These are phyloP conservation scores for Steinernema khuongi DNA, from an alignment of 1,140 invertebrate genomes.

Conservation along the genomic window DNA sequence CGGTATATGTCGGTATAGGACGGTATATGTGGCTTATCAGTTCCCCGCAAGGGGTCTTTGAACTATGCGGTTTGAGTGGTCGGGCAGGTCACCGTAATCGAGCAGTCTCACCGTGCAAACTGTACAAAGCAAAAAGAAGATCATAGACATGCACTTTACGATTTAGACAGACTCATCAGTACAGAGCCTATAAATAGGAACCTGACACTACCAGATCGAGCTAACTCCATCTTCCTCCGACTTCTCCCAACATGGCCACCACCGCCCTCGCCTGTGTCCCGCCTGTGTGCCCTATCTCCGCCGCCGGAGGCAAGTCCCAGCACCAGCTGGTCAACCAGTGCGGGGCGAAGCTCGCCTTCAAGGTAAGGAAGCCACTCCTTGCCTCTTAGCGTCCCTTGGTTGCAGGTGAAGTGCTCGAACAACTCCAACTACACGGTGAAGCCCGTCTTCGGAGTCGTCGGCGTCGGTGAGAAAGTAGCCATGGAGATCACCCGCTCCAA, in stretches of 20 bases:
- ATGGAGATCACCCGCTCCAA: constrained; percentile 3
- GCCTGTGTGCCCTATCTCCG: constrained; percentile 28
- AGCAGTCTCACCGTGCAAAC: no score
- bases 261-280: constrained; percentile 25
- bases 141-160: no score
- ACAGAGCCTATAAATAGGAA: no score
- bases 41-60: no score
- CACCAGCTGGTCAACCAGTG: constrained; percentile 33
- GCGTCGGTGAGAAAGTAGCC: constrained; percentile 22
- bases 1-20: no score
- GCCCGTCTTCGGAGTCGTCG: constrained; percentile 27
- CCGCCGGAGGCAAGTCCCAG: constrained; percentile 34
- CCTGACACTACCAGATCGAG: not conserved
- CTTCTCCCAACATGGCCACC: constrained; percentile 21
- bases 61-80: no score
- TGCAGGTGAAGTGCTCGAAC: constrained; percentile 33
- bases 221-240: not conserved
- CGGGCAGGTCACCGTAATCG: no score
- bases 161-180: no score
- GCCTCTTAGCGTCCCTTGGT: not conserved
- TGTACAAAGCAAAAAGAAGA: no score
- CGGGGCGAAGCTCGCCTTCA: constrained; percentile 27
- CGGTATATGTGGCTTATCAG: no score
- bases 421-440: constrained; percentile 34
- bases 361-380: not conserved